Base-by-base conservation (phyloP, 1,140 invertebrate genomes). In the Sminthurides bifidus region DNA sequence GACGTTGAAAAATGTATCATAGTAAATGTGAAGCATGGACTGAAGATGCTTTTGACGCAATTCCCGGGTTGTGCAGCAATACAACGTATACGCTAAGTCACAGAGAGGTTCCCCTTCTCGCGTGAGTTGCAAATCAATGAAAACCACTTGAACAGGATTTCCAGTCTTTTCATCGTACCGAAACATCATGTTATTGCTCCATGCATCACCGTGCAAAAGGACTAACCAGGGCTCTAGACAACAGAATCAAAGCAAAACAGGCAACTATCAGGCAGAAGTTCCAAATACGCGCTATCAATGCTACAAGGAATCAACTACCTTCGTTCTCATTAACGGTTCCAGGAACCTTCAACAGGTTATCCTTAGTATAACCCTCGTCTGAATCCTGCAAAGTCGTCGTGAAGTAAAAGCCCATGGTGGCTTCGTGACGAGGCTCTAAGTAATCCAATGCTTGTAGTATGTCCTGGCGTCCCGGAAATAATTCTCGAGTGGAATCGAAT, bases 121-220 rank as follows among this genome's bases (percentile, higher is more conserved):
- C 14, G 27, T 35, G 12, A 60, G 29, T 45, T 63, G 61, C 6
- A 63, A 33, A 27, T 63, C 61, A 15, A 63, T 33, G 1, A 63
- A 43, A 10, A 49, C 43, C 14, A 54, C 48, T 24, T 37, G 40
- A 10, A 43, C 38, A 2, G 49, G 54, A 14, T 33, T 35, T 5
- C 41, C 31, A 0, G 54, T 65, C 10, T 65, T 63, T 10, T 72
- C 61, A 5, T 68, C 61, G 53, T 76, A 75, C 52, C 75, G 73
- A 12, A 77, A 75, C 3, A 85, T 66, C 64, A 85, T 84, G 66
- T 85, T 85, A 33, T 81, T 81, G 17, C 71, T 65, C 78, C 79
- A 81, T 2, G 79, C 57, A 68, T 82, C 78, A 0, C 76, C 75
- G 65, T 81, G 81, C 17, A 70, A 68, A 1, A 80, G 61, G 0